phyloP scores from a whole-genome alignment of 2,113 vertebrate genomes.

The Beaufortia kweichowensis region DNA sequence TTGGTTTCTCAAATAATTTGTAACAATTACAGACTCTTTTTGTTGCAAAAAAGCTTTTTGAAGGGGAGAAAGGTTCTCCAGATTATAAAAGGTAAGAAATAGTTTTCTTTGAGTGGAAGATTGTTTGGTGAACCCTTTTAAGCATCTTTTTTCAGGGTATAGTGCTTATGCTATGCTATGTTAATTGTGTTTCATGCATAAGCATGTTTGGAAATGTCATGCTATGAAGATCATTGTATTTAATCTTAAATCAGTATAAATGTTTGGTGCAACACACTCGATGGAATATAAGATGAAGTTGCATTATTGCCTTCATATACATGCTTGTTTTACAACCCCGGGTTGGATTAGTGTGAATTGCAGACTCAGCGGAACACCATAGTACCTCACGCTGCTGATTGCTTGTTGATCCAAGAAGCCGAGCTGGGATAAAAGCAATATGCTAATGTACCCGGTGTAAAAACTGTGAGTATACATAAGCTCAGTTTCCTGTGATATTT shows the following conservation, averaged over 20 bases:
- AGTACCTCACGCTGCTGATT: conserved; percentile 2
- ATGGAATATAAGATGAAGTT: neutral
- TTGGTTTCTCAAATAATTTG: no score
- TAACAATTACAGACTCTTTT: no score
- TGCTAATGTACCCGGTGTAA: conserved; percentile 8
- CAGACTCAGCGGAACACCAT: conserved; percentile 39
- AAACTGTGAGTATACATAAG: neutral
- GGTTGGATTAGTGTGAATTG: neutral
- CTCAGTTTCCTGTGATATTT: neutral
- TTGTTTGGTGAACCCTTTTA: no score
- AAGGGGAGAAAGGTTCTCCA: no score
- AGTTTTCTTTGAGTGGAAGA: no score
- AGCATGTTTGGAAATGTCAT: no score
- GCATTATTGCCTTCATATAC: conserved; percentile 42
- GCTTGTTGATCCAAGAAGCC: conserved; percentile 11
- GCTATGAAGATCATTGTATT: conserved; percentile 14
- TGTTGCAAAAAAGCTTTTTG: no score
- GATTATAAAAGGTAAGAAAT: no score
- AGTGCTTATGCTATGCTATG: no score
- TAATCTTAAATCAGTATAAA: conserved; percentile 31
- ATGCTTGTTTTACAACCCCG: conserved; percentile 18
- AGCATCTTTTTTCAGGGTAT: no score
- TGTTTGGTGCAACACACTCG: neutral
- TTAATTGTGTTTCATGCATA: no score
- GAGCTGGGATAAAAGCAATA: conserved; percentile 26